phyloP scores from a whole-genome alignment of 1,140 invertebrate species.

The Saccostrea cuccullata region DNA sequence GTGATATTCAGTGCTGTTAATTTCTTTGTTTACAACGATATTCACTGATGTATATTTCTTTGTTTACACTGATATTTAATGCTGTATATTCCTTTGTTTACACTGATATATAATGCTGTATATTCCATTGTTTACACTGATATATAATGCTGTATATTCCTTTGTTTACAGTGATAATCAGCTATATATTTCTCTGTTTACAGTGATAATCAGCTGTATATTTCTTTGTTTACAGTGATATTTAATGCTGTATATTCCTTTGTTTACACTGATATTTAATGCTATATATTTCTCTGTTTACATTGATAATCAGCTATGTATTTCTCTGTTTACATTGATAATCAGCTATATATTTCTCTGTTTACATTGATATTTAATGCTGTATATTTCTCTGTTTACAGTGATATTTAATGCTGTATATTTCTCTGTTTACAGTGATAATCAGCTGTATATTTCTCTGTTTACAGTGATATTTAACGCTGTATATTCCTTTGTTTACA shows the following conservation, averaged over 20 bases:
- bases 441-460: constrained; percentile 78
- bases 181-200: constrained; percentile 45
- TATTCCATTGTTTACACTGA: no score
- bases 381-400: no score
- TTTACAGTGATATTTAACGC: constrained; percentile 77
- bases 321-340: no score
- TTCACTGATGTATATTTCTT: neutral
- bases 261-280: neutral
- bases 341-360: neutral
- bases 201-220: constrained; percentile 83
- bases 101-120: no score
- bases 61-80: constrained; percentile 83
- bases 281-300: constrained; percentile 78
- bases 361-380: no score
- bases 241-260: no score
- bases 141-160: constrained; percentile 79
- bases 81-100: constrained; percentile 79
- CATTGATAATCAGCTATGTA: constrained; percentile 77
- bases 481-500: no score
- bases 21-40: no score
- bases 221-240: constrained; percentile 78
- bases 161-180: no score
- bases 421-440: constrained; percentile 81
- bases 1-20: no score
- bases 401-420: no score